Base-by-base conservation (phyloP, 2,113 vertebrate species). In the Triplophysa rosa region DNA sequence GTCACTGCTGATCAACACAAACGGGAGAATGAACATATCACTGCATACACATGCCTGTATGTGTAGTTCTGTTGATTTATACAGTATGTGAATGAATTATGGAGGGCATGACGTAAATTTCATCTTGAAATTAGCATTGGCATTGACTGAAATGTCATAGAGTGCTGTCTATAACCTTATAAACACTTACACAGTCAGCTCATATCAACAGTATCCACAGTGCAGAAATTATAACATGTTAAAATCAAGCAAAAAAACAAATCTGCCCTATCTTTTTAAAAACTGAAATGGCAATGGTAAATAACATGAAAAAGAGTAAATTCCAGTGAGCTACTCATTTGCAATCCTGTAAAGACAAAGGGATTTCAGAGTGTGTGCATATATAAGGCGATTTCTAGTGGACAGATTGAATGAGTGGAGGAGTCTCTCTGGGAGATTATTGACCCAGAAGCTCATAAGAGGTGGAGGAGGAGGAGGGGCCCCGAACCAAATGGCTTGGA, bases 401-500 rank as follows among this genome's bases (percentile, higher is more conserved):
- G 80, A 86, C 82, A 86, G 80, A 74, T 83, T 86, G 84, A 86
- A 80, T 82, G 70, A 85, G 84, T 83, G 85, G 84, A 89, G 86
- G 77, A 82, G 88, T 90, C 88, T 83, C 82, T 87, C 72, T 49
- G 49, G 82, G 82, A 86, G 88, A 90, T 89, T 89, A 90, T 84
- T 91, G 90, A 92, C 91, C 91, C 89, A 92, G 86, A 93, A 89
- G 85, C 85, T 59, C 59, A 63, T 84, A 67, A 71, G 81, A 81
- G 59, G 61, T 73, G 83, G 71, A 65, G 71, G 79, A 86, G 87
- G 87, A 86, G 83, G 79, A 52, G 80, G 68, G 81, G 82, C 88
- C 85, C 72, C 73, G 58, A 83, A 80, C 80, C 83, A 75, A 83
- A 78, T 63, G 83, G 62, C 81, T 77, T 9, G 10, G 68, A 81